phyloP scores from a whole-genome alignment of 2,113 vertebrate genomes.

The Heterotilapia buettikoferi region DNA sequence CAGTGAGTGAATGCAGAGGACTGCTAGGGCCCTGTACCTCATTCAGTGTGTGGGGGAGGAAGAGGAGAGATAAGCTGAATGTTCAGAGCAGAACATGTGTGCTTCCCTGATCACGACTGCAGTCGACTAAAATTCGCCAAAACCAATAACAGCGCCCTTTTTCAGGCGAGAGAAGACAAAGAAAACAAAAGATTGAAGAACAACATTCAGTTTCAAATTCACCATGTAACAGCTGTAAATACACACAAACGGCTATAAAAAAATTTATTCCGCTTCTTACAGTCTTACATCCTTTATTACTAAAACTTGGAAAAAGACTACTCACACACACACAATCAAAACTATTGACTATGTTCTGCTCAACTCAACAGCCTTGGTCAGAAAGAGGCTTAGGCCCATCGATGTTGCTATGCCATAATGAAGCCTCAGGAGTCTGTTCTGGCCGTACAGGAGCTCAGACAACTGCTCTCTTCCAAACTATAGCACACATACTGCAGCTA shows the following conservation, averaged over 20 bases:
- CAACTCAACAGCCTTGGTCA: background rate
- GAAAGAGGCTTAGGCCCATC: background rate
- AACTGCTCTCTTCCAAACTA: conserved; percentile 2
- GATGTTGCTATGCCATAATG: conserved; percentile 27
- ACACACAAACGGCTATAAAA: background rate
- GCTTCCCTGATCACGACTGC: conserved; percentile 33
- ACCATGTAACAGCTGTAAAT: background rate
- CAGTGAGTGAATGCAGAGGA: conserved; percentile 20
- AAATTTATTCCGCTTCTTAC: background rate
- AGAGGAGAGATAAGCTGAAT: conserved; percentile 14
- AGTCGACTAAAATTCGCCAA: background rate
- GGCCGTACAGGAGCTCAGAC: background rate
- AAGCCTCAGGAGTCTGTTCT: conserved; percentile 24
- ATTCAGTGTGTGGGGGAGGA: conserved; percentile 38
- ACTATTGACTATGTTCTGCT: conserved; percentile 12
- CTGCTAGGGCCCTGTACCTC: conserved; percentile 13
- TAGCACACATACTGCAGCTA: background rate
- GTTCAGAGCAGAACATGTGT: conserved; percentile 2
- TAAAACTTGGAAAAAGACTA: background rate
- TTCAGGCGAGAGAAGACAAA: background rate
- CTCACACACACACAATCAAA: background rate
- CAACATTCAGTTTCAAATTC: background rate
- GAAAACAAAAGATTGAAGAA: background rate
- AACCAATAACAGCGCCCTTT: background rate
- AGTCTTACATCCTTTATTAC: background rate